Conservation (phyloP, 2,797 vertebrate species). For the Peromyscus attwateri region DNA sequence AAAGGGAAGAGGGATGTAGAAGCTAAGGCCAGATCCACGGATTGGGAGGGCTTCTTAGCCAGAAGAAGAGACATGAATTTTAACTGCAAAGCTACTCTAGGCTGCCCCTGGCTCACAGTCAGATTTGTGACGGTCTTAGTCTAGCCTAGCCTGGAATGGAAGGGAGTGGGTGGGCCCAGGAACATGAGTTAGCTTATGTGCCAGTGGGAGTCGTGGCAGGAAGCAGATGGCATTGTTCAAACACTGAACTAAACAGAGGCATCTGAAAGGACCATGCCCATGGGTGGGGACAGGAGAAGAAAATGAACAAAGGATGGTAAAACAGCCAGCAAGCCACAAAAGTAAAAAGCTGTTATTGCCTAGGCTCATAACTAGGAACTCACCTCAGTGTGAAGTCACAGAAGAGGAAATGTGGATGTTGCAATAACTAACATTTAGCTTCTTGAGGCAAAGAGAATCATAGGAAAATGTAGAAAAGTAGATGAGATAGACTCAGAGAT, state of each 20-base stretch:
- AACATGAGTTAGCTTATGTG: neutral
- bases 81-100: constrained; percentile 6
- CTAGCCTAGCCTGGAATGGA: neutral
- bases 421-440: neutral
- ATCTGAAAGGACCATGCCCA: neutral
- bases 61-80: neutral
- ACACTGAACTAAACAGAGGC: neutral
- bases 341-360: neutral
- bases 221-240: constrained; percentile 47
- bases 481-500: neutral
- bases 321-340: neutral
- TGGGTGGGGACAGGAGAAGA: neutral
- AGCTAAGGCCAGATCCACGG: neutral
- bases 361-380: neutral
- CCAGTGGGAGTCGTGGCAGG: constrained; percentile 1
- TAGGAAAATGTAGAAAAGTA: neutral
- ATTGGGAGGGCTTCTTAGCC: neutral
- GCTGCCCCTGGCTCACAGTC: neutral
- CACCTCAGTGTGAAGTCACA: neutral
- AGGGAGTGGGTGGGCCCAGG: neutral
- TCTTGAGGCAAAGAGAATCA: neutral
- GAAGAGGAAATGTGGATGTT: neutral
- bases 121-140: constrained; percentile 26
- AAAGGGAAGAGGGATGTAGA: neutral
- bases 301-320: constrained; percentile 1